Percentiles rank a stretch among this genome's conserved stretches.
Evolutionary conservation across 64 coral and sea anemone genomes (phyloP).

Genomic region (Exaiptasia diaphana): DNA sequence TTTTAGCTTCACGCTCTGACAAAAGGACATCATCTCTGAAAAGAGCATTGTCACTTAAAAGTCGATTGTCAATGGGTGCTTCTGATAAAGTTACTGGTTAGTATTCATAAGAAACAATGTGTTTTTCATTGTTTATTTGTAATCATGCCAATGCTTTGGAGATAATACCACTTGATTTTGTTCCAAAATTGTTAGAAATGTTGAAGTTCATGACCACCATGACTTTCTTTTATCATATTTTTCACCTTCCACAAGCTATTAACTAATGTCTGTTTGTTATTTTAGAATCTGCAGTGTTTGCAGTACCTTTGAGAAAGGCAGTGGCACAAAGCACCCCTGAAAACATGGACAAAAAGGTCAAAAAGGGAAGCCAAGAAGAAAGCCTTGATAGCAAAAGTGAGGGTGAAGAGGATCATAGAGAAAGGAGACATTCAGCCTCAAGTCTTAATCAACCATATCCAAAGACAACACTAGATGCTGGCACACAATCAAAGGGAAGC

Average conservation of each 20-base stretch:
- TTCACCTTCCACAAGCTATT: too few species aligned
- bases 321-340: conserved; percentile 52
- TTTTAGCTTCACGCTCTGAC: conserved; percentile 7
- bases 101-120: neutral
- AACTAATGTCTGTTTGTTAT: neutral
- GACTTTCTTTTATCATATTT: too few species aligned
- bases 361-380: conserved; percentile 7
- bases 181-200: too few species aligned
- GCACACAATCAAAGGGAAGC: conserved; percentile 13
- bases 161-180: too few species aligned
- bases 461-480: conserved; percentile 47
- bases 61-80: neutral
- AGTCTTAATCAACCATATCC: conserved; percentile 59
- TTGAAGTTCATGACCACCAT: too few species aligned
- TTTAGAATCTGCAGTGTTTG: conserved; percentile 84
- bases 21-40: conserved; percentile 44
- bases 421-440: conserved; percentile 74
- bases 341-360: conserved; percentile 7
- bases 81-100: conserved; percentile 65
- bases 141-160: too few species aligned
- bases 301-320: conserved; percentile 77
- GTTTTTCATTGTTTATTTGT: too few species aligned
- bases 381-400: conserved; percentile 14
- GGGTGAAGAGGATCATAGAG: conserved; percentile 39
- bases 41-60: conserved; percentile 76